Conservation (phyloP, 2,888 invertebrate species). For the Epsilonema sp. region DNA sequence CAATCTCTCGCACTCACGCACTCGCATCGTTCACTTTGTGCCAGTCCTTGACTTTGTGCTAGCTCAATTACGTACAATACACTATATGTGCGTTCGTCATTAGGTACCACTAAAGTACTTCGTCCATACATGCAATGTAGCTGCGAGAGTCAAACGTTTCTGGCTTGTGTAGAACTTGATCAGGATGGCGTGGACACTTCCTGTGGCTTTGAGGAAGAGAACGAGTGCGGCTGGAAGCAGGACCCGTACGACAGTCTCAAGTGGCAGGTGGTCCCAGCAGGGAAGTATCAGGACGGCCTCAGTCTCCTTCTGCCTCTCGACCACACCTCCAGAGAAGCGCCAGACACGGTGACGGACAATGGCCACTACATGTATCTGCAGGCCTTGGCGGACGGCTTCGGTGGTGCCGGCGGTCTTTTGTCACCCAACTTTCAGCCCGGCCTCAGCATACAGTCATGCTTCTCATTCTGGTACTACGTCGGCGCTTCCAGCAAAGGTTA, state of each 20-base stretch:
- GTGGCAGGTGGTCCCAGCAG: neutral
- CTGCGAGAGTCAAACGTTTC: too few species aligned
- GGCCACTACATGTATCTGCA: constrained; percentile 4
- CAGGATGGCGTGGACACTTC: too few species aligned
- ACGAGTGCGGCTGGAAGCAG: neutral
- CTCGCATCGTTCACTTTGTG: too few species aligned
- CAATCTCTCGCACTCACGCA: too few species aligned
- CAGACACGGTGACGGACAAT: too few species aligned
- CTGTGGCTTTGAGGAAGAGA: constrained; percentile 1
- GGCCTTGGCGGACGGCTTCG: neutral
- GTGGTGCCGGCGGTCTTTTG: neutral
- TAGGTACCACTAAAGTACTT: too few species aligned
- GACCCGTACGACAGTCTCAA: neutral
- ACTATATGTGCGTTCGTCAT: too few species aligned
- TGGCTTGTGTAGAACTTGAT: too few species aligned
- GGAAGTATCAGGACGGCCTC: neutral
- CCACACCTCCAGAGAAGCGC: constrained; percentile 1
- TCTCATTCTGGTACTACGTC: constrained; percentile 5
- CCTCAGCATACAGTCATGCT: constrained; percentile 1
- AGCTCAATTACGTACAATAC: too few species aligned
- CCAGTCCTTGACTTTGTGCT: too few species aligned
- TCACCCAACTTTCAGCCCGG: constrained; percentile 1
- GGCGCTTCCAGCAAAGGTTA: too few species aligned
- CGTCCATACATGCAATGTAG: too few species aligned
- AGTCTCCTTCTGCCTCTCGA: neutral